A percentile compares a stretch with the other conserved stretches of the same genome.
These are phyloP conservation scores for Chesias legatella DNA, from an alignment of 2,888 invertebrate genomes.

Conservation along the genomic window DNA sequence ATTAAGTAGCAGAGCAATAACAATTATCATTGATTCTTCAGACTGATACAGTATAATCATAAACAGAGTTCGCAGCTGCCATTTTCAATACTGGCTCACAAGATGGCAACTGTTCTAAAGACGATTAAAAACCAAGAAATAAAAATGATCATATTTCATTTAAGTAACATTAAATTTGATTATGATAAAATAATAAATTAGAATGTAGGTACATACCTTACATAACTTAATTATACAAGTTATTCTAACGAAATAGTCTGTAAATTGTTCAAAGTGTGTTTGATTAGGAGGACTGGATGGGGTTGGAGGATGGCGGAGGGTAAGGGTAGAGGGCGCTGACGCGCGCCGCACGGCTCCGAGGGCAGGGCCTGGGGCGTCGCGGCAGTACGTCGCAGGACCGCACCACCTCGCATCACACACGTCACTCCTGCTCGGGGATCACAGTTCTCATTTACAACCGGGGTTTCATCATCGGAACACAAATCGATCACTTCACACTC, in stretches of 20 bases:
- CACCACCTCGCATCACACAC: constrained; percentile 65
- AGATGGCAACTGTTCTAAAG: no score
- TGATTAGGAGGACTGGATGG: constrained; percentile 67
- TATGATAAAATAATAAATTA: constrained; percentile 65
- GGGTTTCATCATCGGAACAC: constrained; percentile 83
- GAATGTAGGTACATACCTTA: constrained; percentile 50
- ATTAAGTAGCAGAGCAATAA: no score
- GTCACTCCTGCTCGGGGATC: constrained; percentile 65
- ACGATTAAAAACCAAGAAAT: neutral
- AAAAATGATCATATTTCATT: constrained; percentile 38
- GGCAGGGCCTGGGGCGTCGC: constrained; percentile 64
- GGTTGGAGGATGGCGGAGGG: constrained; percentile 60
- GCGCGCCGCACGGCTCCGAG: constrained; percentile 68
- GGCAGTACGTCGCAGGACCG: constrained; percentile 58
- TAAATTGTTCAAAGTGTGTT: constrained; percentile 68
- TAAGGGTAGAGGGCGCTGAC: constrained; percentile 57
- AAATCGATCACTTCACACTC: constrained; percentile 83
- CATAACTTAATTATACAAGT: constrained; percentile 46
- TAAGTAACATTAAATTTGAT: constrained; percentile 58
- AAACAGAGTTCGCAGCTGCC: no score
- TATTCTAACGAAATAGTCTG: constrained; percentile 75
- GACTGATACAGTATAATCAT: no score
- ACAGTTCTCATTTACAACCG: constrained; percentile 66
- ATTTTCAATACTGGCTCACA: no score
- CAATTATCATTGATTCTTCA: no score